These are phyloP conservation scores for Ceramica pisi DNA, from an alignment of 2,888 invertebrate species.

Conservation along the genomic window DNA sequence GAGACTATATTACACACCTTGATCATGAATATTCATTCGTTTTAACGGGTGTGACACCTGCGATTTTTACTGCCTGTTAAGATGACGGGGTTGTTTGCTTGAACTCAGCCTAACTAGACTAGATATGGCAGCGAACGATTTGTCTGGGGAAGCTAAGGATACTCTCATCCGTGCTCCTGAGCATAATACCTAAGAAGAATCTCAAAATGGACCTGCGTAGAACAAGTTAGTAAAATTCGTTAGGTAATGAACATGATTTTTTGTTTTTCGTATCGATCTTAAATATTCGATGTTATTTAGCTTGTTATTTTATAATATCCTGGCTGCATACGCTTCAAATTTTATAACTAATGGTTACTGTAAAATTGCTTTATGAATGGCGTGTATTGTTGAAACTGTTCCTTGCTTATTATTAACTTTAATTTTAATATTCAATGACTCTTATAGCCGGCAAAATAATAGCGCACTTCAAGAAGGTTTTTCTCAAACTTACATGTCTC, in stretches of 20 bases:
- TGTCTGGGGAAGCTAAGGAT: constrained; percentile 90
- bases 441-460: too few species aligned
- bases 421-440: too few species aligned
- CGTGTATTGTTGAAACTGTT: too few species aligned
- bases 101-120: constrained; percentile 88
- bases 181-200: constrained; percentile 81
- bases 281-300: too few species aligned
- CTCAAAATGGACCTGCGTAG: constrained; percentile 83
- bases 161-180: constrained; percentile 83
- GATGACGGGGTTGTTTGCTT: constrained; percentile 90
- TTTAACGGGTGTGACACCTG: constrained; percentile 38
- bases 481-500: neutral
- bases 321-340: too few species aligned
- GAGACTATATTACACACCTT: neutral
- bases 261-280: too few species aligned
- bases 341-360: too few species aligned
- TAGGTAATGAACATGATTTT: too few species aligned
- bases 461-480: neutral
- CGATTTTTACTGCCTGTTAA: constrained; percentile 61
- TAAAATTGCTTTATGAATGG: too few species aligned
- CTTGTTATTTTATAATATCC: too few species aligned
- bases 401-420: too few species aligned
- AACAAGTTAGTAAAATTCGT: constrained; percentile 78
- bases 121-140: constrained; percentile 91
- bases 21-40: constrained; percentile 24